phyloP scores from a whole-genome alignment of 2,888 invertebrate genomes.

The Entomobrya proxima region DNA sequence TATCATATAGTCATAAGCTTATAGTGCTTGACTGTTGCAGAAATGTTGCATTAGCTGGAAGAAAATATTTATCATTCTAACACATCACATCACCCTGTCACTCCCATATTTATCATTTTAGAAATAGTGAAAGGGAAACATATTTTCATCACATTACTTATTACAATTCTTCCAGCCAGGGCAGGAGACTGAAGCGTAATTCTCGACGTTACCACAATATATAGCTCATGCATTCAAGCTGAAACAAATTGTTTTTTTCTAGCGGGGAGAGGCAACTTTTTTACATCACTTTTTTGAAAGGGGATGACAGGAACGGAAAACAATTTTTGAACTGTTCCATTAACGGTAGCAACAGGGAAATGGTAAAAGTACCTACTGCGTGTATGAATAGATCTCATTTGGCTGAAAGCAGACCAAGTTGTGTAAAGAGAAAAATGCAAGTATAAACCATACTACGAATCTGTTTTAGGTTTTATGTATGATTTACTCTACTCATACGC shows the following conservation, averaged over 20 bases:
- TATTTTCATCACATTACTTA: slow-evolving; percentile 1
- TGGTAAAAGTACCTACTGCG: background rate
- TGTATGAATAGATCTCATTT: background rate
- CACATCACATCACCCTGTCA: slow-evolving; percentile 45
- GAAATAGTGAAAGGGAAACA: background rate
- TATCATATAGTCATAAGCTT: too few relatives aligned
- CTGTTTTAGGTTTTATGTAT: slow-evolving; percentile 1
- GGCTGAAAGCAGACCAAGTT: too few relatives aligned
- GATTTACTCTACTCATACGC: background rate
- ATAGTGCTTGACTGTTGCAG: too few relatives aligned
- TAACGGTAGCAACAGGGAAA: background rate
- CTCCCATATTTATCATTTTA: slow-evolving; percentile 15
- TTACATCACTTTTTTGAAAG: slow-evolving; percentile 20
- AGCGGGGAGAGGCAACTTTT: slow-evolving; percentile 24
- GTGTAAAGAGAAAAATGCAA: too few relatives aligned
- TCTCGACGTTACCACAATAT: background rate
- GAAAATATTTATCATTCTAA: slow-evolving; percentile 30
- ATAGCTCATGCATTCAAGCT: too few relatives aligned
- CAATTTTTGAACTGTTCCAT: slow-evolving; percentile 54
- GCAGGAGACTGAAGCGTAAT: too few relatives aligned
- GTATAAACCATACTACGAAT: too few relatives aligned
- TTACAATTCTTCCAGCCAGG: background rate
- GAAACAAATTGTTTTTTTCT: slow-evolving; percentile 21
- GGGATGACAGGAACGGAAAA: slow-evolving; percentile 46
- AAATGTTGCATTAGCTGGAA: background rate